Evolutionary conservation across 2,797 vertebrate genomes (phyloP).

Genomic region (Eidolon dupreanum): DNA sequence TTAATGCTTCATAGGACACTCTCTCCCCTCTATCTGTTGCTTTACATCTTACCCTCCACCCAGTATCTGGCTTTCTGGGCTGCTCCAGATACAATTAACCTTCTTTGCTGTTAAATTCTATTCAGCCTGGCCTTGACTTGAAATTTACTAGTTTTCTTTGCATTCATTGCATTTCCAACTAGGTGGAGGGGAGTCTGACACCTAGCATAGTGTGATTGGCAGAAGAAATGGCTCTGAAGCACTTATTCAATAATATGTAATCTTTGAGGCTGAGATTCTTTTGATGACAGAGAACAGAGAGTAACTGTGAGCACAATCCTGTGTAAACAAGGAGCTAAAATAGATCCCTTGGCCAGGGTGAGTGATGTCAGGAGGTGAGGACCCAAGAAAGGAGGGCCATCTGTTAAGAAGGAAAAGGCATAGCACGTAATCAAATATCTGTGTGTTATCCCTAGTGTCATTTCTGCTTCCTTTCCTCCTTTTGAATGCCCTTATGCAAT

Average conservation of each 20-base stretch:
- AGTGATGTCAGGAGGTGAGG: neutral
- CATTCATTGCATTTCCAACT: neutral
- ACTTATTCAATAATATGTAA: neutral
- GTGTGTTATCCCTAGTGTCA: too few relatives aligned
- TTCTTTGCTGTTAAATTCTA: neutral
- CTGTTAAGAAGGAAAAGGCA: neutral
- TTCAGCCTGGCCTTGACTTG: neutral
- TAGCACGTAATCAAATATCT: neutral
- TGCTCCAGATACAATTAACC: neutral
- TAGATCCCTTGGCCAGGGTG: neutral
- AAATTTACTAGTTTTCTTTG: neutral
- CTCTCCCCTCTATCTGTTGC: too few relatives aligned
- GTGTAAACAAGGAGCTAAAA: slow-evolving; percentile 15
- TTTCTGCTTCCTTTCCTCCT: neutral
- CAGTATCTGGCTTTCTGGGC: neutral
- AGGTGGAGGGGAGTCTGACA: neutral
- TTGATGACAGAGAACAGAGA: neutral
- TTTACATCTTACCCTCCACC: neutral
- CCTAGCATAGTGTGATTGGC: neutral
- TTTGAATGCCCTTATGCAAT: neutral
- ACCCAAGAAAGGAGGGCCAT: neutral
- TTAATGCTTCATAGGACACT: neutral
- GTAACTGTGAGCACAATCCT: neutral
- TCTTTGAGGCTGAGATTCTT: neutral
- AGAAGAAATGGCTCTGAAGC: neutral